Evolutionary conservation across 2,113 vertebrate genomes (phyloP).

Genomic region (Petaurus breviceps): DNA sequence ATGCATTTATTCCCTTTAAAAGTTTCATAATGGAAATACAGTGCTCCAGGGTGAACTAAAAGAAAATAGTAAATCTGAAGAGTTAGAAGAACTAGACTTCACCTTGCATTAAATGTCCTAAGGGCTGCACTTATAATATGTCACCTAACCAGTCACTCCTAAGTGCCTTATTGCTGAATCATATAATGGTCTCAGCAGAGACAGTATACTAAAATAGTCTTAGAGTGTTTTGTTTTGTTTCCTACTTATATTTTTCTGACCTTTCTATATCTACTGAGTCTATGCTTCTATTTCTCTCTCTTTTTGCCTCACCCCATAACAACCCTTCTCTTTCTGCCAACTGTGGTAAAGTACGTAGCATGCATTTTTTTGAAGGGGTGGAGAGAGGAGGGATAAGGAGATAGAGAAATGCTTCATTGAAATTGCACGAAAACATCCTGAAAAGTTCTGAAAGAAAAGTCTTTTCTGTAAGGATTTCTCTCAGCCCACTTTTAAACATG

Average conservation of each 20-base stretch:
- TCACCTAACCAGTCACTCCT: conserved; percentile 69
- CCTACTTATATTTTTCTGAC: neutral
- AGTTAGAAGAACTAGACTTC: conserved; percentile 53
- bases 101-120: conserved; percentile 49
- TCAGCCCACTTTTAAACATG: conserved; percentile 84
- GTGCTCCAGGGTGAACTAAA: conserved; percentile 38
- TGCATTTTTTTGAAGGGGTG: neutral
- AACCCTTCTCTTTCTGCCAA: neutral
- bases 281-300: neutral
- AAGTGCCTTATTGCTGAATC: conserved; percentile 71
- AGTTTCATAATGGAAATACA: conserved; percentile 26
- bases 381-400: neutral
- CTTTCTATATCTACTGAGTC: neutral
- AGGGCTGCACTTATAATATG: conserved; percentile 53
- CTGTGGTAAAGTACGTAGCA: neutral
- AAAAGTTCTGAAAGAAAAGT: conserved; percentile 73
- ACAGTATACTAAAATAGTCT: conserved; percentile 15
- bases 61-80: conserved; percentile 44
- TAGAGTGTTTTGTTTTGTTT: neutral
- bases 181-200: neutral
- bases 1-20: conserved; percentile 59
- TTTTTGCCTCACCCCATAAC: neutral
- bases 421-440: conserved; percentile 65
- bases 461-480: conserved; percentile 76
- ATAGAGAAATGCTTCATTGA: conserved; percentile 45